phyloP scores from a whole-genome alignment of 1,140 invertebrate species.

The Pseudachorutes palmiensis region DNA sequence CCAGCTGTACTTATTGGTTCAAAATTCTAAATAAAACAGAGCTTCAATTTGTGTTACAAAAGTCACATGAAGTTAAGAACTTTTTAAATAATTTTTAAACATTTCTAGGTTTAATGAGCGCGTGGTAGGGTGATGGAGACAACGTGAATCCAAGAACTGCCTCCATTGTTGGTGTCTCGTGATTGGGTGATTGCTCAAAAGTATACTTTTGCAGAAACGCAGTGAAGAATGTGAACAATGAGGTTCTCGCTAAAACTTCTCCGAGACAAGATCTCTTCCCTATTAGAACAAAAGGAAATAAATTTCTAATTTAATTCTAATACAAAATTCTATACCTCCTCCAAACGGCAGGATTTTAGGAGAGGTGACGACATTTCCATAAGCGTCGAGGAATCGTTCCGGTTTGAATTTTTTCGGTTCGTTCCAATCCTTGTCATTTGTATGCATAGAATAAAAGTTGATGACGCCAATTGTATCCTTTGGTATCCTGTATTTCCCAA shows the following conservation, averaged over 20 bases:
- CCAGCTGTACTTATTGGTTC: too few species aligned
- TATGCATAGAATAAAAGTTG: constrained; percentile 27
- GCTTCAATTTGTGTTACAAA: not conserved
- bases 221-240: constrained; percentile 38
- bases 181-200: not conserved
- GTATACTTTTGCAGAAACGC: constrained; percentile 34
- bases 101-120: not conserved
- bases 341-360: constrained; percentile 33
- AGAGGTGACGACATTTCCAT: constrained; percentile 28
- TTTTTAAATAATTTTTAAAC: not conserved
- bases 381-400: constrained; percentile 30
- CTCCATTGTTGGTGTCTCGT: not conserved
- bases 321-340: not conserved
- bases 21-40: too few species aligned
- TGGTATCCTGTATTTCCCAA: constrained; percentile 11
- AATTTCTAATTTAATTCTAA: not conserved
- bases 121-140: constrained; percentile 2
- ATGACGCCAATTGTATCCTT: constrained; percentile 32
- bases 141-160: constrained; percentile 6
- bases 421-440: constrained; percentile 24
- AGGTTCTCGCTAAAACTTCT: constrained; percentile 39
- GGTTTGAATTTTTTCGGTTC: constrained; percentile 29
- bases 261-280: constrained; percentile 39
- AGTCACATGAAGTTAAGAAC: not conserved
- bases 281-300: not conserved